Evolutionary conservation across 2,797 vertebrate genomes (phyloP).

Genomic region (Sarcoramphus papa): DNA sequence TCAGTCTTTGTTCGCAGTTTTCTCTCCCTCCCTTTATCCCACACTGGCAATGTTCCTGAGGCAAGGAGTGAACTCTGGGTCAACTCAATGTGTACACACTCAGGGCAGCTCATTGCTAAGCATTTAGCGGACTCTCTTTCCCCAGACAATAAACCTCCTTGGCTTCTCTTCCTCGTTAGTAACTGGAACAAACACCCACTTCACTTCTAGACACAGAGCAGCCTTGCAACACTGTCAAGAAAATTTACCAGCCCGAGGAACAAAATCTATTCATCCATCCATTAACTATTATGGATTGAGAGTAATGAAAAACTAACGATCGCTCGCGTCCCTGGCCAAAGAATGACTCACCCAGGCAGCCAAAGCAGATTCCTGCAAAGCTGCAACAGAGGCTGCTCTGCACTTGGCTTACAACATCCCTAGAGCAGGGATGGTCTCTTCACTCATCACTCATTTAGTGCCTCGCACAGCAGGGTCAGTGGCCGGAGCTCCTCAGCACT

Average conservation of each 20-base stretch:
- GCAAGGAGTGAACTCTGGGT: constrained; percentile 39
- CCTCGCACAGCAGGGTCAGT: not conserved
- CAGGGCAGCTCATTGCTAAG: not conserved
- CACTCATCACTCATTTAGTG: not conserved
- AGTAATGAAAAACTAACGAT: constrained; percentile 31
- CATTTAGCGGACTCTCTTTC: constrained; percentile 2
- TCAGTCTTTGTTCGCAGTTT: constrained; percentile 18
- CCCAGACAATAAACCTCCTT: constrained; percentile 43
- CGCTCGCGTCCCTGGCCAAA: not conserved
- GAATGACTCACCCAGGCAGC: constrained; percentile 40
- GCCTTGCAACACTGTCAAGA: constrained; percentile 34
- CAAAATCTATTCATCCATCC: constrained; percentile 32
- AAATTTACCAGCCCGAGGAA: constrained; percentile 34
- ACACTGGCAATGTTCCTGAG: constrained; percentile 31
- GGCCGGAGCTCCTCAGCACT: accelerated
- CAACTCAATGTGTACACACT: constrained; percentile 36
- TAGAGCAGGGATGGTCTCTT: not conserved
- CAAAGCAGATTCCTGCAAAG: constrained; percentile 23
- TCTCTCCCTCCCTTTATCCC: constrained; percentile 30
- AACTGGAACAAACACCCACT: constrained; percentile 46
- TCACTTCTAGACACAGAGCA: constrained; percentile 29
- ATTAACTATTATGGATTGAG: constrained; percentile 15
- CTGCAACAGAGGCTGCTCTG: not conserved
- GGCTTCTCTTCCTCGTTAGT: constrained; percentile 47
- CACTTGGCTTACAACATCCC: not conserved